Percentiles rank a stretch among this genome's conserved stretches.
These are phyloP conservation scores for Gymnocephalus cernua DNA, from an alignment of 2,113 vertebrate genomes.

Conservation along the genomic window DNA sequence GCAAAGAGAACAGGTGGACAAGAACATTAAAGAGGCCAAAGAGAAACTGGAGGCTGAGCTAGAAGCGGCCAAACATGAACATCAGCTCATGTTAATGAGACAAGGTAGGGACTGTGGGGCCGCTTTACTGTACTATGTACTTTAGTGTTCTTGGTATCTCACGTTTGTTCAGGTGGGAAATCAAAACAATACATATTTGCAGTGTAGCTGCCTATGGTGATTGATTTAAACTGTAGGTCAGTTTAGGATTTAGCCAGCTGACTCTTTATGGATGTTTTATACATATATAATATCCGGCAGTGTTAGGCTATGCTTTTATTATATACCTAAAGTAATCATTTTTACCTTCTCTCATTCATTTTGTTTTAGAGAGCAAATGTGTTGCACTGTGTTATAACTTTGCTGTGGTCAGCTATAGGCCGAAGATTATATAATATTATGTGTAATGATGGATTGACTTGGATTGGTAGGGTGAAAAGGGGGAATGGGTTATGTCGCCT, in stretches of 20 bases:
- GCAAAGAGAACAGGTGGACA: slow-evolving; percentile 94
- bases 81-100: slow-evolving; percentile 99
- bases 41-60: slow-evolving; percentile 98
- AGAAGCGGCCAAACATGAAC: slow-evolving; percentile 97
- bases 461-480: too few relatives aligned
- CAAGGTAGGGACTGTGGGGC: slow-evolving; percentile 85
- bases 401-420: too few relatives aligned
- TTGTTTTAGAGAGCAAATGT: too few relatives aligned
- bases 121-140: not conserved
- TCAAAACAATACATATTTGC: not conserved
- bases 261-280: not conserved
- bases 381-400: too few relatives aligned
- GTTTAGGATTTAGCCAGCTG: too few relatives aligned
- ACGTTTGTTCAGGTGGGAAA: not conserved
- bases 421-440: not conserved
- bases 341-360: too few relatives aligned
- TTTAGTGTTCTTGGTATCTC: not conserved
- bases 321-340: too few relatives aligned
- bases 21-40: slow-evolving; percentile 95
- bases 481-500: not conserved
- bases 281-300: too few relatives aligned
- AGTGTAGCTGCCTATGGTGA: not conserved
- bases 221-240: not conserved
- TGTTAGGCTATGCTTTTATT: too few relatives aligned
- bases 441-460: not conserved